Base-by-base conservation (phyloP, 1,140 invertebrate genomes). In the Varroa destructor region DNA sequence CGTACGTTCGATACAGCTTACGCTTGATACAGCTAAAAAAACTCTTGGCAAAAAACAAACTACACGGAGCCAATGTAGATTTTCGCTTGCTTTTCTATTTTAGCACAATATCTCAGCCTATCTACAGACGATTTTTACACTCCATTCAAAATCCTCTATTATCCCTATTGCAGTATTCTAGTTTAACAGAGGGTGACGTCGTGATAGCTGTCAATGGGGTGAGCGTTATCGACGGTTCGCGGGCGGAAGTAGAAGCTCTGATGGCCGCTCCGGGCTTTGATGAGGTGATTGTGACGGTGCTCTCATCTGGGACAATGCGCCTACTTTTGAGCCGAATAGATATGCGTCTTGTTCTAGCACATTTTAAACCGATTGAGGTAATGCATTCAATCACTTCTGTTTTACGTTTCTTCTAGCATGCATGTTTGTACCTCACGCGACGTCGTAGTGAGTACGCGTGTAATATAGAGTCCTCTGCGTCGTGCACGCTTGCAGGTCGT, bases 181-280 rank as follows among this genome's bases (percentile, higher is more conserved):
- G 61, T 3, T 46, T 67, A 5, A 5, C 46, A 12, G 61, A 67
- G 37, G 61, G 61, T 3, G 61, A 67, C 37, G 61, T 67, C 12
- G 61, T 67, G 61, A 40, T 46, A 40, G 61, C 61, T 25, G 46
- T 67, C 37, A 67, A 67, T 37, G 61, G 61, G 12, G 40, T 67
- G 8, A 40, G 40, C 12, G 46, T 67, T 10, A 67, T 67, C 37
- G 61, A 67, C 61, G 61, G 40, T 2, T 1, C 61, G 1, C 40
- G 37, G 8, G 40, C 12, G 40, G 46, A 40, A 4, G 40, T 67
- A 1, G 61, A 67, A 1, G 4, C 1, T 14, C 46, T 67, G 12
- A 1, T 67, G 12, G 40, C 61, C 12, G 14, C 61, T 40, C 61
- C 10, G 36, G 46, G 46, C 46, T 40, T 67, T 5, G 61, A 67